phyloP scores from a whole-genome alignment of 2,888 invertebrate genomes.

The Branchinecta sandiegonensis region DNA sequence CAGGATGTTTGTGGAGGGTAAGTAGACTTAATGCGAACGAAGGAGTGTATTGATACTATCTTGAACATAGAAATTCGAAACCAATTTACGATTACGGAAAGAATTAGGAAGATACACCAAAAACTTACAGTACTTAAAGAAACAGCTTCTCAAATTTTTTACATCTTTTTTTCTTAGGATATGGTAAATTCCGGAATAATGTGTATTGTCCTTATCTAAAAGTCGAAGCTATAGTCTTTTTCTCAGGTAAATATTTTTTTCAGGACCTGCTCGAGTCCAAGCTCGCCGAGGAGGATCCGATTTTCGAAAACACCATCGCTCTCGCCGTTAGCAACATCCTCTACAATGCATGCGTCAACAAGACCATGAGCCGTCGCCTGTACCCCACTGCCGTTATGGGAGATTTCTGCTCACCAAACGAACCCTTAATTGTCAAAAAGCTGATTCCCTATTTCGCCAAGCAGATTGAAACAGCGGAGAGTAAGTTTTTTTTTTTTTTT shows the following conservation, averaged over 20 bases:
- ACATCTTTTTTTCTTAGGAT: too few species aligned
- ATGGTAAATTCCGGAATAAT: too few species aligned
- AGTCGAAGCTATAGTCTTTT: too few species aligned
- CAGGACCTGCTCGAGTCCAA: constrained; percentile 29
- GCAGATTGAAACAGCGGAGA: constrained; percentile 24
- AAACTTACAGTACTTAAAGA: too few species aligned
- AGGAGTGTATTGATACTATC: too few species aligned
- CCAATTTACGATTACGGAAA: too few species aligned
- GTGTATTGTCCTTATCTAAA: too few species aligned
- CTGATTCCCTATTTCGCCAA: constrained; percentile 28
- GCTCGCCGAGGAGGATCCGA: constrained; percentile 27
- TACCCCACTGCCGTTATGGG: constrained; percentile 30
- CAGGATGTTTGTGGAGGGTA: too few species aligned
- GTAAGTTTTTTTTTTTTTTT: not conserved
- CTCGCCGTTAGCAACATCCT: constrained; percentile 32
- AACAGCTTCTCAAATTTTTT: too few species aligned
- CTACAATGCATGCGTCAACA: constrained; percentile 31
- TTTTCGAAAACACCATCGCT: constrained; percentile 28
- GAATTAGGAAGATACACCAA: too few species aligned
- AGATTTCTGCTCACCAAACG: constrained; percentile 28
- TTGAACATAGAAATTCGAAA: too few species aligned
- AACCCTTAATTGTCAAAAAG: constrained; percentile 25
- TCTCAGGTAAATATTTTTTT: not conserved
- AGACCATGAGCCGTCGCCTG: constrained; percentile 26
- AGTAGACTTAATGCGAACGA: too few species aligned